These are phyloP conservation scores for Formica selysi DNA, from an alignment of 1,140 invertebrate genomes.

Conservation along the genomic window DNA sequence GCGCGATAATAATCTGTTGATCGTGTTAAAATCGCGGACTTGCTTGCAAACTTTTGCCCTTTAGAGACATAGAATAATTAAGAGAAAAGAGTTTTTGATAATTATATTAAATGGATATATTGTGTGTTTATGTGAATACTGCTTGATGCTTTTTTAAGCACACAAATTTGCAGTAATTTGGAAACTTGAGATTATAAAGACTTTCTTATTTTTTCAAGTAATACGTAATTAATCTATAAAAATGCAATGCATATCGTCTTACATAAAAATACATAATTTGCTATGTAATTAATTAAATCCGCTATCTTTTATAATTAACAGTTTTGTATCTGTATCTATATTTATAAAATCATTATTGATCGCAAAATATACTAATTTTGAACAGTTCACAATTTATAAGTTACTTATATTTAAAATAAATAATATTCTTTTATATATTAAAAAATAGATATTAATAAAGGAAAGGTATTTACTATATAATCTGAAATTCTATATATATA, in stretches of 20 bases:
- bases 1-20: constrained; percentile 72
- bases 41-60: not conserved
- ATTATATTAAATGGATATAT: not conserved
- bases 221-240: not conserved
- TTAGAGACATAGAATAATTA: not conserved
- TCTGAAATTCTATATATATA: not conserved
- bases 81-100: not conserved
- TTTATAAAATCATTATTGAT: not conserved
- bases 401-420: not conserved
- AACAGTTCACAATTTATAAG: not conserved
- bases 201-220: not conserved
- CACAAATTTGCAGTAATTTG: not conserved
- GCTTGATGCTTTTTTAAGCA: not conserved
- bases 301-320: not conserved
- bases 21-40: constrained; percentile 11
- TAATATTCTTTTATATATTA: not conserved
- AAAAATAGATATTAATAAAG: too few species aligned
- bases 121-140: not conserved
- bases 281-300: not conserved
- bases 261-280: not conserved
- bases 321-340: not conserved
- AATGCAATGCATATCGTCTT: not conserved
- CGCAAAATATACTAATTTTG: not conserved
- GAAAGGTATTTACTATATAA: too few species aligned
- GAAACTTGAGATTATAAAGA: not conserved